Conservation (phyloP, 2,113 vertebrate species). For the Saiga tatarica region DNA sequence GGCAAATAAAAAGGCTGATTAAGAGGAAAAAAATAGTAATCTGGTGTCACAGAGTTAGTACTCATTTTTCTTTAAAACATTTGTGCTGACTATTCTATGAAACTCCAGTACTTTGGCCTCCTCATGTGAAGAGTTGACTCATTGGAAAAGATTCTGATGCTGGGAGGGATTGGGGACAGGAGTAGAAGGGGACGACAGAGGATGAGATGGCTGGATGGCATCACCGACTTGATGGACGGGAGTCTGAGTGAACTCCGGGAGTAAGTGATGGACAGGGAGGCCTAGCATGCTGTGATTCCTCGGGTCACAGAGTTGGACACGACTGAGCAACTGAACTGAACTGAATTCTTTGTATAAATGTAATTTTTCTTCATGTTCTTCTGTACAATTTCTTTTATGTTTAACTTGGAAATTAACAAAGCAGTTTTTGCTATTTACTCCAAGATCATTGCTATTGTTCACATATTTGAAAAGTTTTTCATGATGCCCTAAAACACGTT, state of each 20-base stretch:
- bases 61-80: not conserved
- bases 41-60: not conserved
- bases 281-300: rapidly evolving
- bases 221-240: rapidly evolving
- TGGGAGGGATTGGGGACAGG: too few relatives aligned
- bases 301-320: too few relatives aligned
- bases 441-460: not conserved
- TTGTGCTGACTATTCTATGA: not conserved
- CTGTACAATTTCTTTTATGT: not conserved
- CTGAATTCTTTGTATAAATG: not conserved
- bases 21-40: not conserved
- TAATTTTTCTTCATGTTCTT: not conserved
- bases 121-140: too few relatives aligned
- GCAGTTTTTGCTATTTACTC: not conserved
- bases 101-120: too few relatives aligned
- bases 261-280: too few relatives aligned
- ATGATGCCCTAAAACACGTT: not conserved
- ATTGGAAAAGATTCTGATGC: too few relatives aligned
- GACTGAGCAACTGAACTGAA: too few relatives aligned
- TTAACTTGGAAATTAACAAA: not conserved
- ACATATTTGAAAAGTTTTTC: not conserved
- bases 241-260: too few relatives aligned
- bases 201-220: too few relatives aligned
- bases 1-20: not conserved
- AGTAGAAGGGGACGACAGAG: too few relatives aligned